Evolutionary conservation across 2,888 invertebrate genomes (phyloP), one percentile per base, ranked within the genome.

Genomic region (Noctua janthe): DNA sequence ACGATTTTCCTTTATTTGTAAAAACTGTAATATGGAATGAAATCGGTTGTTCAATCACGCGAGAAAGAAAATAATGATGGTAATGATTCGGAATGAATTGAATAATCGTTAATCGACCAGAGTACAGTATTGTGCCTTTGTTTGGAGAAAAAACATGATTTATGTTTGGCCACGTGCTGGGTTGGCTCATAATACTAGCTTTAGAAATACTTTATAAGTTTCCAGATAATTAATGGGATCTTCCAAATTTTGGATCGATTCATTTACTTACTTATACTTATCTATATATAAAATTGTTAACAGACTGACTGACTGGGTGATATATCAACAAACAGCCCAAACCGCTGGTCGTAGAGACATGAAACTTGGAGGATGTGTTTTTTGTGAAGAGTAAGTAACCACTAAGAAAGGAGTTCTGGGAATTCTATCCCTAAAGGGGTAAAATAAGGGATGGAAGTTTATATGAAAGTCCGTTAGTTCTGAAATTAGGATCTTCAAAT

Each of bases 81-180:
- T 85, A 89, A 89, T 89, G 83, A 87, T 88, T 89, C 71, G 87
- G 89, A 89, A 89, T 88, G 85, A 84, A 89, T 87, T 89, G 82
- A 83, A 84, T 87, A 81, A 82, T 83, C 82, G 82, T 84, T 88
- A 88, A 81, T 87, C 86, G 82, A 82, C 79, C 74, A 84, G 80
- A 88, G 78, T 77, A 71, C 69, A 76, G 74, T 79, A 85, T 80
- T 78, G 66, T 56, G 82, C 75, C 69, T 80, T 86, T 88, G 86
- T 88, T 86, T 80, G 78, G 72, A 72, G 64, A 80, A 88, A 84
- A 80, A 78, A 77, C 49, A 74, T 82, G 72, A 77, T 85, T 87
- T 79, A 81, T 84, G 64, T 20, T 39, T 39, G 71, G 29, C 29
- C 29, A 29, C 29, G 29, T 29, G 29, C 29, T 29, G 29, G 29